These are phyloP conservation scores for Pseudopleuronectes americanus DNA, from an alignment of 2,797 vertebrate species.

Conservation along the genomic window DNA sequence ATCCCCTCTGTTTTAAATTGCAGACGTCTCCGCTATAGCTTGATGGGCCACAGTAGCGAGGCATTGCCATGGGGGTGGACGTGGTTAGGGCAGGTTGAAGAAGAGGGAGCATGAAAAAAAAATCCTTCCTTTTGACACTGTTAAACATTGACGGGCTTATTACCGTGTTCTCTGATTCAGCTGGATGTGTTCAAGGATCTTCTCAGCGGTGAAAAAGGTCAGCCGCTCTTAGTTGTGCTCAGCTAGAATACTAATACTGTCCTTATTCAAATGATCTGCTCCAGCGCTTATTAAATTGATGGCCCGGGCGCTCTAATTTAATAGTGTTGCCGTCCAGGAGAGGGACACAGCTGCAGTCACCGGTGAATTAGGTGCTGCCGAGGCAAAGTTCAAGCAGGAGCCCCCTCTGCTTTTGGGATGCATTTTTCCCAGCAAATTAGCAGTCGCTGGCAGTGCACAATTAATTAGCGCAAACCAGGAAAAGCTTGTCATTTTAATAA, in stretches of 20 bases:
- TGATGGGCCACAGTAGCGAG: slow-evolving; percentile 84
- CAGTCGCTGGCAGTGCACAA: slow-evolving; percentile 90
- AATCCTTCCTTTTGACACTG: slow-evolving; percentile 88
- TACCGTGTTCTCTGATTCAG: slow-evolving; percentile 92
- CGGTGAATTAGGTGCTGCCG: slow-evolving; percentile 89
- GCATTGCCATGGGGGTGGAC: slow-evolving; percentile 54
- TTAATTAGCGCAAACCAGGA: slow-evolving; percentile 93
- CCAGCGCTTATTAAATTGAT: slow-evolving; percentile 98
- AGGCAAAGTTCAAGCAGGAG: slow-evolving; percentile 94
- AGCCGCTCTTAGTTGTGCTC: slow-evolving; percentile 98
- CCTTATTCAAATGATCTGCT: slow-evolving; percentile 99
- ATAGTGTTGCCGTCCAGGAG: slow-evolving; percentile 91
- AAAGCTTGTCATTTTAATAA: slow-evolving; percentile 98
- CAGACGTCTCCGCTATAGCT: slow-evolving; percentile 73
- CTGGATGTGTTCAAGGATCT: slow-evolving; percentile 97
- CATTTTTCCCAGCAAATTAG: slow-evolving; percentile 90
- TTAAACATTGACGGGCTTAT: slow-evolving; percentile 93
- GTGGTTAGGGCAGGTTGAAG: slow-evolving; percentile 38
- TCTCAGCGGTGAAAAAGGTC: slow-evolving; percentile 96
- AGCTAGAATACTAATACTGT: slow-evolving; percentile 97
- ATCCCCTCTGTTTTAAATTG: slow-evolving; percentile 66
- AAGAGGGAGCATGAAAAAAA: slow-evolving; percentile 47
- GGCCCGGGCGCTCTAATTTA: slow-evolving; percentile 97
- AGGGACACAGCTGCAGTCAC: slow-evolving; percentile 88
- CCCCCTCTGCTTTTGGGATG: slow-evolving; percentile 85